Conservation (phyloP, 2,113 vertebrate genomes). For the Peromyscus californicus region DNA sequence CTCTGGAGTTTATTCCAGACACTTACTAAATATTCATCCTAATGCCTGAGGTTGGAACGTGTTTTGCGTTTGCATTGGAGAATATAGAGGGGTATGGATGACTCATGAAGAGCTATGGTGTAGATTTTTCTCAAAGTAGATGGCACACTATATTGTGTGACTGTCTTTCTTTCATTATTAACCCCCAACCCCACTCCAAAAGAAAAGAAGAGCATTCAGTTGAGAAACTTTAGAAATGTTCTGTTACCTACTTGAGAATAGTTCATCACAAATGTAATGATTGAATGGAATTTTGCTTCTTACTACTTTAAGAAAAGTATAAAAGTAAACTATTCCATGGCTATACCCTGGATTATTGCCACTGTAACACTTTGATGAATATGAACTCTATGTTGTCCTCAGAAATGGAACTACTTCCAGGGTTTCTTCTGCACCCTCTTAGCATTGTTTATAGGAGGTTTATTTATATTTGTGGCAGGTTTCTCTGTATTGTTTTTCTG, state of each 20-base stretch:
- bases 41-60: not conserved
- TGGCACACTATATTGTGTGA: not conserved
- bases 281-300: constrained; percentile 18
- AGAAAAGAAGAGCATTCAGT: not conserved
- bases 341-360: not conserved
- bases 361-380: not conserved
- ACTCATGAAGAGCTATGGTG: not conserved
- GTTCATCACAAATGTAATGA: not conserved
- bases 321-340: not conserved
- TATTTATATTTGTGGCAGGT: not conserved
- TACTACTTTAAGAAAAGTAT: not conserved
- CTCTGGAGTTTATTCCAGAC: constrained; percentile 8
- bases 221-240: not conserved
- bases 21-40: not conserved
- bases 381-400: not conserved
- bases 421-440: not conserved
- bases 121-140: constrained; percentile 24
- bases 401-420: not conserved
- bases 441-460: not conserved
- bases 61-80: constrained; percentile 26
- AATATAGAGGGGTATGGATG: not conserved
- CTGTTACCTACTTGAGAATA: not conserved
- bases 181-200: not conserved
- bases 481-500: constrained; percentile 8
- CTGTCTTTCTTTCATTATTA: not conserved